Base-by-base conservation (phyloP, 2,888 invertebrate genomes). In the Caenorhabditis sp. region DNA sequence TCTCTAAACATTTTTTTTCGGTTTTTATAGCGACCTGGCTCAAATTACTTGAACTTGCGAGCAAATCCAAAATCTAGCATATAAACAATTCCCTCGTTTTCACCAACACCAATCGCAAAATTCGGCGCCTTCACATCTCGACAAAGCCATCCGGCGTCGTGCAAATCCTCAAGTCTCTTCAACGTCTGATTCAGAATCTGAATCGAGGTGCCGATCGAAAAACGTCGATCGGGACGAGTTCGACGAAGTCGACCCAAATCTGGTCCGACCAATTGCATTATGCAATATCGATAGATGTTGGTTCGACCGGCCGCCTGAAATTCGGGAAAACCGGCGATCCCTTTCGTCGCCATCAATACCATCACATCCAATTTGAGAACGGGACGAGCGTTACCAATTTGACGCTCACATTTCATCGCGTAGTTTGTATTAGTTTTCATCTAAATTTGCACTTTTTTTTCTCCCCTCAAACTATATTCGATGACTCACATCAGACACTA, bases 11-110 rank as follows among this genome's bases (percentile, higher is more conserved):
- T 14, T 36, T 59, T 58, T 43, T 17, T 62, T n/a, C n/a, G n/a
- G n/a, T 59, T 14, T 59, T 59, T 43, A 4, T 31, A 10, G 3
- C 3, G 8, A 57, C 23, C 8, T 50, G 8, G 8, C 36, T 36
- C n/a, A n/a, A n/a, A n/a, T n/a, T n/a, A 81, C 79, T 62, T 62
- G 63, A 69, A 83, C 21, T 84, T 83, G n/a, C 83, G 55, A 23
- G 84, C 82, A 59, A 84, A 83, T 24, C 84, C 84, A 63, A 84
- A 84, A 73, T 84, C 84, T n/a, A 84, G 77, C 78, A 84, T 84
- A 69, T 79, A 84, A 51, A 84, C 76, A 23, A 67, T 76, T 6
- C 63, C 58, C 24, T 74, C 74, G 27, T 78, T 61, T 5, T 72
- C 61, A 1, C 75, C 83, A 1, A 76, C 64, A 14, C 84, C 84